Evolutionary conservation across 1,140 invertebrate species (phyloP).

Genomic region (Hyphantria cunea): DNA sequence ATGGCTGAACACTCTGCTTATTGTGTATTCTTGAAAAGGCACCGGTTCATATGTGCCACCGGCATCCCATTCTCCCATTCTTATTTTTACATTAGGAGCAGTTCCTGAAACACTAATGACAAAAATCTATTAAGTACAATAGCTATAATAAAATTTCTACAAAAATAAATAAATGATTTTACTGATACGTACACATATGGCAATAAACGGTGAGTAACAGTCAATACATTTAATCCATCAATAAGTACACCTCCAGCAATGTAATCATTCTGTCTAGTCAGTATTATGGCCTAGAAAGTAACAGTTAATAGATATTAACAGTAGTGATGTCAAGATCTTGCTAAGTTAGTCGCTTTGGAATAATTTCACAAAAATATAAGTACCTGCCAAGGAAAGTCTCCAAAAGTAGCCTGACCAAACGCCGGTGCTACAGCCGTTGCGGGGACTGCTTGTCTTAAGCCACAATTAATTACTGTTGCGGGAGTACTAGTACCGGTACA

Average conservation of each 20-base stretch:
- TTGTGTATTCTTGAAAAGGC: slow-evolving; percentile 83
- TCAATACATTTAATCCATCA: slow-evolving; percentile 84
- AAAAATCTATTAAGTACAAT: too few species aligned
- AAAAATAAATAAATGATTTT: not conserved
- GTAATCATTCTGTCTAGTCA: slow-evolving; percentile 83
- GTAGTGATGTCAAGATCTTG: not conserved
- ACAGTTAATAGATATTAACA: not conserved
- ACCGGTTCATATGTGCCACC: slow-evolving; percentile 83
- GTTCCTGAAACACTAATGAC: slow-evolving; percentile 64
- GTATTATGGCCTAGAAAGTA: slow-evolving; percentile 67
- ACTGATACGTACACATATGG: slow-evolving; percentile 82
- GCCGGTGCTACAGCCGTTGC: slow-evolving; percentile 52
- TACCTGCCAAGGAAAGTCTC: slow-evolving; percentile 83
- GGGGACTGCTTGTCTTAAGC: slow-evolving; percentile 66
- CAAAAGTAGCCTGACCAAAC: slow-evolving; percentile 80
- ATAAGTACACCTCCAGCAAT: slow-evolving; percentile 87
- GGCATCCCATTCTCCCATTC: slow-evolving; percentile 88
- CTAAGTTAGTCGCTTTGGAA: not conserved
- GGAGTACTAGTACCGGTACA: slow-evolving; percentile 55
- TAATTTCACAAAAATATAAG: not conserved
- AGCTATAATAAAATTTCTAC: too few species aligned
- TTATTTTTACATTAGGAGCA: slow-evolving; percentile 82
- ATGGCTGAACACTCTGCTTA: slow-evolving; percentile 84
- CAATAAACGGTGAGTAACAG: slow-evolving; percentile 86
- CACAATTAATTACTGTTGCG: slow-evolving; percentile 41